A percentile compares a stretch with the other conserved stretches of the same genome.
Conservation (phyloP, 1,140 invertebrate species). For the Forficula auricularia region DNA sequence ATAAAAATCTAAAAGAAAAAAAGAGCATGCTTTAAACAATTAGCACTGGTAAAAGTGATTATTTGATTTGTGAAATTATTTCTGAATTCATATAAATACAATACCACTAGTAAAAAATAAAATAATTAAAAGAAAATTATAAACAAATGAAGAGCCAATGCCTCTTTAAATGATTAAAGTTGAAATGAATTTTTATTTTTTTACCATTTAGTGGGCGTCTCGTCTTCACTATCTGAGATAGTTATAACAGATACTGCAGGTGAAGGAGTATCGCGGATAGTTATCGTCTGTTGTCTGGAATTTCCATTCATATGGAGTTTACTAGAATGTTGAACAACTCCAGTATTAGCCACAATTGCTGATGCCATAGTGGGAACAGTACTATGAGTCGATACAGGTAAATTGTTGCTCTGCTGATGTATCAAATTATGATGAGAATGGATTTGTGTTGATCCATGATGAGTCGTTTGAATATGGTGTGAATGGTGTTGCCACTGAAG, state of each 20-base stretch:
- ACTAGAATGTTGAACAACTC: no score
- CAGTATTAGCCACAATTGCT: no score
- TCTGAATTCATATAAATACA: no score
- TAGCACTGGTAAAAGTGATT: no score
- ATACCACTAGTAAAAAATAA: no score
- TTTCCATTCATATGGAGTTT: neutral
- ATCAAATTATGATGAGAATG: neutral
- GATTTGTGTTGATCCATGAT: neutral
- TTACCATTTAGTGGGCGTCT: slow-evolving; percentile 33
- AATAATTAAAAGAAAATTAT: no score
- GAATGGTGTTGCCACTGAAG: neutral
- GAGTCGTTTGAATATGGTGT: neutral
- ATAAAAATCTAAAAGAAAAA: no score
- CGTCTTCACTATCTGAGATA: slow-evolving; percentile 90
- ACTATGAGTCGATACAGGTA: neutral
- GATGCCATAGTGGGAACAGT: no score
- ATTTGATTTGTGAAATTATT: no score
- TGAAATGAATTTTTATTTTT: no score
- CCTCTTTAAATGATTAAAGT: no score
- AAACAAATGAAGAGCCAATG: no score
- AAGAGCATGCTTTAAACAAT: neutral
- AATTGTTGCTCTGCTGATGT: neutral
- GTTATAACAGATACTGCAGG: slow-evolving; percentile 90
- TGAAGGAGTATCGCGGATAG: slow-evolving; percentile 74
- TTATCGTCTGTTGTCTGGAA: slow-evolving; percentile 50